Evolutionary conservation across 2,888 invertebrate genomes (phyloP), one percentile per base, ranked within the genome.

Genomic region (Synanthedon myopaeformis): DNA sequence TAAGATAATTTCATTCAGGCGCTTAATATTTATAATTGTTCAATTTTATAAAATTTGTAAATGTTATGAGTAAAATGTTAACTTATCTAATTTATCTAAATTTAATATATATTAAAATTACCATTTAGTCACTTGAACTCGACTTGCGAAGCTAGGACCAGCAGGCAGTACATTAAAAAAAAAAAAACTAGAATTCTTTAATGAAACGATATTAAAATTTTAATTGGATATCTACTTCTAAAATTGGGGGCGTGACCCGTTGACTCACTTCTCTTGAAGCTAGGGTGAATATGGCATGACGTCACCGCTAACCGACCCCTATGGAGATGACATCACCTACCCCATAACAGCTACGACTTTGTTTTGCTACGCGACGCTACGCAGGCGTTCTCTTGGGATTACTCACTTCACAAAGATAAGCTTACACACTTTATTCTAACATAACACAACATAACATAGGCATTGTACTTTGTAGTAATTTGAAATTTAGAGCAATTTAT

Each of bases 281-380:
- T 49, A 70, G 65, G 66, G 68, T 67, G 60, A 58, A 59, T 55
- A 58, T 61, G 61, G 62, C 17, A 61, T 83, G 79, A 82, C 78
- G 77, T 81, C 79, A 82, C 62, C 58, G 41, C 53, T 61, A 70
- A 65, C 75, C 61, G 70, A 65, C 75, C 80, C 78, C 74, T 71
- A 63, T 57, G 60, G 60, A 64, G 70, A 80, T 82, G 82, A 82
- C 73, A 77, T 83, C 82, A 83, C 70, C 66, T 60, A 14, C n/a
- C 57, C 56, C 52, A 51, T 57, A 55, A 52, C 19, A 51, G 52
- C 51, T 45, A 45, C 45, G 13, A 45, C 49, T 13, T 17, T 49
- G 17, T 23, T 42, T 54, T 58, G 55, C 57, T 56, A 58, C 53
- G 54, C 53, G 53, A 49, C 52, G 54, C 14, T 52, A 49, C 52